Conservation (phyloP, 2,113 vertebrate species). For the Leucosticte australis region DNA sequence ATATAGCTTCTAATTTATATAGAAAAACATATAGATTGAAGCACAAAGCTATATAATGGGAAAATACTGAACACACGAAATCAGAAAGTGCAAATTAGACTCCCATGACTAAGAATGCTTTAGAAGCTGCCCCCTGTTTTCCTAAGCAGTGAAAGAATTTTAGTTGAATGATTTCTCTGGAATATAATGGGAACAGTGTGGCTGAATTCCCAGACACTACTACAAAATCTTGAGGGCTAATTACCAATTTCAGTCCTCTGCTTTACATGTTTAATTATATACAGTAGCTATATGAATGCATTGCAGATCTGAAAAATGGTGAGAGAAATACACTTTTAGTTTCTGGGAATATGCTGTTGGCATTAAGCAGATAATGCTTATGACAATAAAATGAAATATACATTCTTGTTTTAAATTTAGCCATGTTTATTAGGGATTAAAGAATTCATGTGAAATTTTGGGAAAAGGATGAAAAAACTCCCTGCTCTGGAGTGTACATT, state of each 20-base stretch:
- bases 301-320: not conserved
- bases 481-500: not conserved
- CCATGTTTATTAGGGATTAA: slow-evolving; percentile 40
- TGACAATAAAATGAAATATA: slow-evolving; percentile 49
- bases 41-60: not conserved
- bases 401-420: slow-evolving; percentile 31
- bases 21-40: not conserved
- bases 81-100: not conserved
- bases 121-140: not conserved
- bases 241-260: slow-evolving; percentile 20
- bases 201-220: not conserved
- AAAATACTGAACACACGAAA: not conserved
- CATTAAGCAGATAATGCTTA: slow-evolving; percentile 2
- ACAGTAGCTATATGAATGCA: not conserved
- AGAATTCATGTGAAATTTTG: slow-evolving; percentile 28
- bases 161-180: not conserved
- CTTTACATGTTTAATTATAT: slow-evolving; percentile 3
- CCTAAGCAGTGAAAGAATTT: not conserved
- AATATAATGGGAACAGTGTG: not conserved
- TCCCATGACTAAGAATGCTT: not conserved
- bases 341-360: not conserved
- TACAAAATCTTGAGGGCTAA: slow-evolving; percentile 3
- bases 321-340: not conserved
- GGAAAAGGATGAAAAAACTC: slow-evolving; percentile 38
- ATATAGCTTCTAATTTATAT: not conserved